Percentiles rank a stretch among this genome's conserved stretches.
Conservation (phyloP, 53 echinoderm and acorn worm species). For the Hippasteria phrygiana region DNA sequence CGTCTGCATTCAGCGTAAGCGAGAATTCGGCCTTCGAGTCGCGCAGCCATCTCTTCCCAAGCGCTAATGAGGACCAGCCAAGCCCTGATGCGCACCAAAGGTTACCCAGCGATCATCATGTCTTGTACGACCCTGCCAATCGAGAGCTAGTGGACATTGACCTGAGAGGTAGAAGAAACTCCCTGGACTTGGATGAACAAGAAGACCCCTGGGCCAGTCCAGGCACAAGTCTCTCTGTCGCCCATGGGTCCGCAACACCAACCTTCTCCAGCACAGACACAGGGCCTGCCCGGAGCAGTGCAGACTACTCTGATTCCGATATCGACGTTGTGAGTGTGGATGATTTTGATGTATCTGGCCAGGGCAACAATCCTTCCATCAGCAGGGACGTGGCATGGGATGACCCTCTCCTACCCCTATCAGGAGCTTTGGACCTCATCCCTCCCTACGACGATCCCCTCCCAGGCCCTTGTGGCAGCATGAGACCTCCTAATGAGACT, state of each 20-base stretch:
- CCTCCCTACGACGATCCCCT: slow-evolving; percentile 46
- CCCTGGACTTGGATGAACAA: slow-evolving; percentile 37
- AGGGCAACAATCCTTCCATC: neutral
- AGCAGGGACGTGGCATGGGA: slow-evolving; percentile 48
- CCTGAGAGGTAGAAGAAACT: slow-evolving; percentile 29
- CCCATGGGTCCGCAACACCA: slow-evolving; percentile 61
- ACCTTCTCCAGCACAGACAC: slow-evolving; percentile 65
- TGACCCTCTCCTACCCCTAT: slow-evolving; percentile 19
- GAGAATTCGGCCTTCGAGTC: slow-evolving; percentile 69
- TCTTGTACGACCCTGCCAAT: slow-evolving; percentile 41
- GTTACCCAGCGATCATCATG: slow-evolving; percentile 14
- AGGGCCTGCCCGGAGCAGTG: slow-evolving; percentile 51
- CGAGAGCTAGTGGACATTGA: slow-evolving; percentile 54
- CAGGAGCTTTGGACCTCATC: slow-evolving; percentile 50
- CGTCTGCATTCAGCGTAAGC: slow-evolving; percentile 54
- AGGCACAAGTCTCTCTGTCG: slow-evolving; percentile 61
- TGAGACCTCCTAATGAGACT: slow-evolving; percentile 32
- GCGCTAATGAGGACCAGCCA: neutral
- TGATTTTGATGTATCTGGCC: slow-evolving; percentile 40
- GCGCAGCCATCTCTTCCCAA: slow-evolving; percentile 25
- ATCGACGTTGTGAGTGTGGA: slow-evolving; percentile 71
- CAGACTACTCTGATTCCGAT: slow-evolving; percentile 63
- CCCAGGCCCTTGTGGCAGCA: slow-evolving; percentile 56
- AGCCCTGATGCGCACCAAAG: slow-evolving; percentile 6
- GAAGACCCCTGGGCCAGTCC: slow-evolving; percentile 69